Conservation (phyloP, 2,888 invertebrate genomes). For the Plagodis dolabraria region DNA sequence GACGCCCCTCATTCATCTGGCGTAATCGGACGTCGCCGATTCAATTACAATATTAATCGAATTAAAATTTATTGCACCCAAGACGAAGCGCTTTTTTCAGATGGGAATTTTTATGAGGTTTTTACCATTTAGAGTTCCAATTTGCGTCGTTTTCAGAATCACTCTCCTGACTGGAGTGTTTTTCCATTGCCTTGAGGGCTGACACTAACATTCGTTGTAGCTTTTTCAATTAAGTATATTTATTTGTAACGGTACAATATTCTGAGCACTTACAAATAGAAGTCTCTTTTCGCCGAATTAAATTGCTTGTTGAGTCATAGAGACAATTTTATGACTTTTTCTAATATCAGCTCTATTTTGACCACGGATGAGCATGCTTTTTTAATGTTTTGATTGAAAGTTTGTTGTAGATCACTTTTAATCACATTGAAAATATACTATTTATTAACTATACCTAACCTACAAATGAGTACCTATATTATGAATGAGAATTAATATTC, state of each 20-base stretch:
- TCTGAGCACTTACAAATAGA: too few relatives aligned
- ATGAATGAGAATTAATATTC: too few relatives aligned
- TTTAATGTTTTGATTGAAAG: too few relatives aligned
- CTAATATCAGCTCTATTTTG: too few relatives aligned
- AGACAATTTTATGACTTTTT: too few relatives aligned
- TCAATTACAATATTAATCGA: constrained; percentile 36
- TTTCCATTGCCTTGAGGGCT: neutral
- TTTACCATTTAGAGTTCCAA: constrained; percentile 15
- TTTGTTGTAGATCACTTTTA: too few relatives aligned
- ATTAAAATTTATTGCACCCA: constrained; percentile 34
- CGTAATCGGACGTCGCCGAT: constrained; percentile 34
- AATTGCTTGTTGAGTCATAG: too few relatives aligned
- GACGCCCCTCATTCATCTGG: constrained; percentile 32
- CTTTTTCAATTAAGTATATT: neutral
- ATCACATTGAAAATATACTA: too few relatives aligned
- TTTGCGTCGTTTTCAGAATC: constrained; percentile 16
- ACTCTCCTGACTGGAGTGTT: constrained; percentile 6
- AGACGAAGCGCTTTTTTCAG: constrained; percentile 25
- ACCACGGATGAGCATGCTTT: too few relatives aligned
- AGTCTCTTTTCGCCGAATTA: too few relatives aligned
- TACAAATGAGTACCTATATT: too few relatives aligned
- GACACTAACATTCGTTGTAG: neutral
- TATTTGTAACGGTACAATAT: neutral
- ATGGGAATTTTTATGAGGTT: constrained; percentile 18
- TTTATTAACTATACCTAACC: too few relatives aligned